Evolutionary conservation across 92 coral and sea anemone genomes (phyloP).

Genomic region (Zoanthus gigantus): DNA sequence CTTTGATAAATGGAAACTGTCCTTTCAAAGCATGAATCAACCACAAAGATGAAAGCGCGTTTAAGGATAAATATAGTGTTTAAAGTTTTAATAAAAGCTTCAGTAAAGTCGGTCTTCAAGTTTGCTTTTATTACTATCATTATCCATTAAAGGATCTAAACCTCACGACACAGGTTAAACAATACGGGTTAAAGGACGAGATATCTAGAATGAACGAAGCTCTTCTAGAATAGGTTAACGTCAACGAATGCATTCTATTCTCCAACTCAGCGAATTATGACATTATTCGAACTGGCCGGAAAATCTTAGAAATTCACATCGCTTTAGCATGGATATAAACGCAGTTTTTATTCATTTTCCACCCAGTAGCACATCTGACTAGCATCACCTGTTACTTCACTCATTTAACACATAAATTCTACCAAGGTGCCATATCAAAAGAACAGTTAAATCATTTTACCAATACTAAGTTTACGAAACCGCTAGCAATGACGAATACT

Average conservation of each 20-base stretch:
- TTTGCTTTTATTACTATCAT: neutral
- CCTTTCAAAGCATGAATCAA: neutral
- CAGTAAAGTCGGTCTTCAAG: neutral
- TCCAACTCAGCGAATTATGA: neutral
- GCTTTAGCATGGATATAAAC: neutral
- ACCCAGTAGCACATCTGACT: neutral
- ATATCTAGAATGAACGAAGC: neutral
- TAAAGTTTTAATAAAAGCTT: neutral
- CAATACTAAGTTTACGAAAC: conserved; percentile 14
- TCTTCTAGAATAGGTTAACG: too few relatives aligned
- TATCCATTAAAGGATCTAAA: conserved; percentile 5
- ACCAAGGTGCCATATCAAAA: conserved; percentile 20
- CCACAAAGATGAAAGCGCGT: neutral
- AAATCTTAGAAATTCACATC: conserved; percentile 8
- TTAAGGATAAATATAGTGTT: neutral
- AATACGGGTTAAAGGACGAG: conserved; percentile 16
- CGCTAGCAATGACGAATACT: neutral
- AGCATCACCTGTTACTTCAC: neutral
- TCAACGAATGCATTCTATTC: too few relatives aligned
- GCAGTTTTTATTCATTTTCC: neutral
- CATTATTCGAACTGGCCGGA: neutral
- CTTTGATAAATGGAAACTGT: neutral
- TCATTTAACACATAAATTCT: neutral
- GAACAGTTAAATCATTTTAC: conserved; percentile 36
- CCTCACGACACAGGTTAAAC: neutral